Base-by-base conservation (phyloP, 2,888 invertebrate genomes). In the Tiliacea citrago region DNA sequence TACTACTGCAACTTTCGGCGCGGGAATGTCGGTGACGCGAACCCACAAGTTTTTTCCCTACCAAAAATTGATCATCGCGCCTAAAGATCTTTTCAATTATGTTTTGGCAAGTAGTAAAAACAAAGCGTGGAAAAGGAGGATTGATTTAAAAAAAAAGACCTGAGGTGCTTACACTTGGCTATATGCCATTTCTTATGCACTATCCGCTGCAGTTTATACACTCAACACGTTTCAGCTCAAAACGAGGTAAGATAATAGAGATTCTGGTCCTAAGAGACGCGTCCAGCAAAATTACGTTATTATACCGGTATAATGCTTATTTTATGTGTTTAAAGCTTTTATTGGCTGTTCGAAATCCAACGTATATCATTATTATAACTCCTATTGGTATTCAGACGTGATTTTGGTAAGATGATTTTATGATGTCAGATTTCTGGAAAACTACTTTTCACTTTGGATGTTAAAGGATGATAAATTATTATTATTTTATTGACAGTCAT, bases 151-250 rank as follows among this genome's bases (percentile, higher is more conserved):
- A n/a, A n/a, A n/a, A n/a, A n/a, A n/a, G n/a, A n/a, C n/a, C n/a
- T n/a, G n/a, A n/a, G n/a, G n/a, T n/a, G 29, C 29, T 29, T 29
- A 12, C 9, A 55, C 42, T 82, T 70, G 83, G 71, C 79, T 39
- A 42, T 62, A 8, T 53, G 35, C 68, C 80, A 83, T 79, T 61
- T 66, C 60, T 35, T 47, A 61, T 66, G 24, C 47, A 66, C 35
- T 68, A 68, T 53, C 53, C 39, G 21, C 35, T 58, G 12, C 21
- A 49, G 51, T 57, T 61, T 24, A 67, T 29, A 68, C 42, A 68
- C 58, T 72, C 68, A 58, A 73, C 83, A 70, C 84, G 53, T 65
- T 65, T 60, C 13, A 71, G 29, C 45, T 68, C n/a, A 42, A 47
- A 83, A 80, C 35, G 68, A 79, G 65, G 16, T 47, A 39, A 13